Evolutionary conservation across 2,888 invertebrate genomes (phyloP).

Genomic region (Hedya salicella): DNA sequence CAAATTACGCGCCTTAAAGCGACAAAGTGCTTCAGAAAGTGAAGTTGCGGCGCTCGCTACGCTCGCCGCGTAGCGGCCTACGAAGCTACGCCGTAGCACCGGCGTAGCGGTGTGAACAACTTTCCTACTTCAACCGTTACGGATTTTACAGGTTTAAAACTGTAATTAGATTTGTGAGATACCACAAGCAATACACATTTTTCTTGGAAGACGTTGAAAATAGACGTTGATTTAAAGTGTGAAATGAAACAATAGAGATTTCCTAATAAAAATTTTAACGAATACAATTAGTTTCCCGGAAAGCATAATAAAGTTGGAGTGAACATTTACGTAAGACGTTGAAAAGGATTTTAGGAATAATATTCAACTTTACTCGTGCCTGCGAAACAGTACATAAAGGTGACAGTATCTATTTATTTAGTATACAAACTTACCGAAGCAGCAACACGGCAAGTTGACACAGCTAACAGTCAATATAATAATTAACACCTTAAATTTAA

Average conservation of each 20-base stretch:
- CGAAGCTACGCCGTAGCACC: constrained; percentile 43
- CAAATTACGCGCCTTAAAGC: background rate
- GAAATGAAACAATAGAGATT: too few relatives aligned
- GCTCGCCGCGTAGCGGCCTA: constrained; percentile 33
- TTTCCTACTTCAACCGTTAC: background rate
- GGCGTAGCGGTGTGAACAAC: constrained; percentile 27
- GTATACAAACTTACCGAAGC: constrained; percentile 16
- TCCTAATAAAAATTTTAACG: too few relatives aligned
- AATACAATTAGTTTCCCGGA: too few relatives aligned
- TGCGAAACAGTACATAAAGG: too few relatives aligned
- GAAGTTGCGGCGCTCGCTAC: constrained; percentile 13
- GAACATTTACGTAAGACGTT: too few relatives aligned
- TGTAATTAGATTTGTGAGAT: background rate
- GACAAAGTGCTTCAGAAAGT: background rate
- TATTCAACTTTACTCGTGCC: too few relatives aligned
- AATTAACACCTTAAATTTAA: constrained; percentile 4
- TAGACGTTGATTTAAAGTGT: background rate
- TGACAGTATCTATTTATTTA: background rate
- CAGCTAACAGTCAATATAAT: constrained; percentile 22
- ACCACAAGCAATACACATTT: background rate
- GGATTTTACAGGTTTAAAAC: constrained; percentile 5
- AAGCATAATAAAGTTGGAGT: too few relatives aligned
- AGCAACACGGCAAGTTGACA: constrained; percentile 8
- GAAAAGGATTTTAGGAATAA: too few relatives aligned
- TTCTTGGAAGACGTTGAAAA: background rate